A percentile compares a stretch with the other conserved stretches of the same genome.
Evolutionary conservation across 2,113 vertebrate genomes (phyloP).

Genomic region (Verasper variegatus): DNA sequence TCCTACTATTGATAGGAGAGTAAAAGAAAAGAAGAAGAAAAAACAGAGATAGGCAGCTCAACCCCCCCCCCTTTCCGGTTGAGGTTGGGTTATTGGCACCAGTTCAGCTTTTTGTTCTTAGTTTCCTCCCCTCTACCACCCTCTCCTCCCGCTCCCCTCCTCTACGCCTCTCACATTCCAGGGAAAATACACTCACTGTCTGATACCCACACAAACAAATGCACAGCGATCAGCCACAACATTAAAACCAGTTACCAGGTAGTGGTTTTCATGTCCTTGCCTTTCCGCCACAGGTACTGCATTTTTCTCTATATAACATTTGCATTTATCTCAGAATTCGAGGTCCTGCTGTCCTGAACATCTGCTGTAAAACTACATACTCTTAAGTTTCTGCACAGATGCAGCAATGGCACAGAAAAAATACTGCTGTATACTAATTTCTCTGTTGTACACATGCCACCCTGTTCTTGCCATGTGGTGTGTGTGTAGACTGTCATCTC

Average conservation of each 20-base stretch:
- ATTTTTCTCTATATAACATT: not conserved
- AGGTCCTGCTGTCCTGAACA: not conserved
- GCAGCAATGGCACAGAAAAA: not conserved
- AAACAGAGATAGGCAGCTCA: conserved; percentile 18
- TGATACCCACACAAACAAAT: conserved; percentile 50
- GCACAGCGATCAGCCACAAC: not conserved
- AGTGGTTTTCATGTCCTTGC: not conserved
- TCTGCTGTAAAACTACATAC: not conserved
- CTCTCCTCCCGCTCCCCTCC: conserved; percentile 49
- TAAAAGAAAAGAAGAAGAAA: conserved; percentile 23
- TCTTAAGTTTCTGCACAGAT: not conserved
- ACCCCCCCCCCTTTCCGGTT: conserved; percentile 22
- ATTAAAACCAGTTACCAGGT: not conserved
- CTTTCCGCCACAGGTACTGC: not conserved
- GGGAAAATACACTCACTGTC: conserved; percentile 45
- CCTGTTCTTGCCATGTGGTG: conserved; percentile 15
- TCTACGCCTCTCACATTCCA: conserved; percentile 44
- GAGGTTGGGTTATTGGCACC: conserved; percentile 71
- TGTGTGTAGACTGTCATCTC: conserved; percentile 11
- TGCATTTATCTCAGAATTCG: not conserved
- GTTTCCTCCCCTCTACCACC: conserved; percentile 61
- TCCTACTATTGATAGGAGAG: conserved; percentile 28
- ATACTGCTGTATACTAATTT: not conserved
- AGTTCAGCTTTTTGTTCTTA: conserved; percentile 77
- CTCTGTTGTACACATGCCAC: not conserved